Evolutionary conservation across 2,888 invertebrate genomes (phyloP), one percentile per base, ranked within the genome.

Genomic region (Tortricodes alternella): DNA sequence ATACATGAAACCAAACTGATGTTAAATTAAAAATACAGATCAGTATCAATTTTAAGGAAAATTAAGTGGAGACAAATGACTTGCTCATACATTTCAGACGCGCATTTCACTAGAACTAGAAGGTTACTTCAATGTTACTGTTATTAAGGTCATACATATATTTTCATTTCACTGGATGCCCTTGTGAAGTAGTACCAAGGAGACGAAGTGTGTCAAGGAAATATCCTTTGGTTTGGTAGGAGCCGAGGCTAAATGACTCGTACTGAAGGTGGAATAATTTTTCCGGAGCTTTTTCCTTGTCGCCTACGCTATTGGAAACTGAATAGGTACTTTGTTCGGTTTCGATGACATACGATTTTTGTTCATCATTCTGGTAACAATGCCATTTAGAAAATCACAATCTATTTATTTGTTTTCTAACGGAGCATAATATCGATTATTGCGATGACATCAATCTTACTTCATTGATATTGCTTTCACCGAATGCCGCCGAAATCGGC

Each of bases 121-220:
- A 24, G 24, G 41, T 24, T 15, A 24, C 2, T 16, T 15, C 41
- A 51, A 41, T 32, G 32, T 41, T 32, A 24, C 38, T 34, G 38
- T 48, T 48, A 55, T 55, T 41, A 19, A 55, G 48, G 41, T 19
- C 38, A 35, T 7, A 35, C n/a, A n/a, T n/a, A n/a, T n/a, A 39
- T 35, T 55, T 48, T 49, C 55, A 21, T 32, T 29, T 23, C 24
- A 48, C 16, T 13, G 13, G 29, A 56, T 38, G 49, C 44, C 56
- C 56, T 50, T 56, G 55, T 43, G 27, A 49, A 43, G 49, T 21
- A 29, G 24, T 35, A 43, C 32, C 34, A 24, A 43, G 53, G 48
- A 58, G 57, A 19, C 53, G 34, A 76, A 74, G 46, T 72, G 49
- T 75, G 82, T 76, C 83, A 83, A 76, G 80, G 81, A 71, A 65